Base-by-base conservation (phyloP, 2,888 invertebrate species). In the Agrotis puta region DNA sequence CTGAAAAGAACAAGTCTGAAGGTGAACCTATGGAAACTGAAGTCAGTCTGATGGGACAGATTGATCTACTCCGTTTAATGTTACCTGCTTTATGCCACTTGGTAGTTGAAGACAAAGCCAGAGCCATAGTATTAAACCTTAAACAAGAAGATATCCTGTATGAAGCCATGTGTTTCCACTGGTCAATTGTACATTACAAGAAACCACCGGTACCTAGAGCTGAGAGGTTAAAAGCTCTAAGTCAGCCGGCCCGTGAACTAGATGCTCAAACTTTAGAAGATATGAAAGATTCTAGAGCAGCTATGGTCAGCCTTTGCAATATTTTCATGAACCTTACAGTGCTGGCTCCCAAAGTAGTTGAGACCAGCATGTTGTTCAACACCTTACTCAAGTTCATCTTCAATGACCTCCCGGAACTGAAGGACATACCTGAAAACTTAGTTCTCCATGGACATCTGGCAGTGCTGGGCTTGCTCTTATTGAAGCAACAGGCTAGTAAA, bases 321-420 rank as follows among this genome's bases (percentile, higher is more conserved):
- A 98, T 99, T 72, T 97, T 99, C 82, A 98, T 99, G 98, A 99
- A 99, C 90, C 96, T 99, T 3, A 98, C 98, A 18, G 99, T 99
- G 0, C 93, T 99, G 73, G 99, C 99, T 85, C 97, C 98, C 0
- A 98, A 98, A 91, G 94, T 98, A 59, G 98, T 98, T 9, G 98
- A 98, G 89, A 97, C 97, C 80, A 98, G 98, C 73, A 94, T 97
- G 62, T 94, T 98, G 16, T 99, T 99, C 90, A 97, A 97, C 81
- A 97, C 97, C 70, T 94, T 99, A 48, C 95, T 99, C 14, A 98
- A 98, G 90, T 98, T 98, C 88, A 97, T 98, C 65, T 98, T 98
- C 85, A 98, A 98, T 86, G 98, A 98, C 91, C 94, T 98, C 64
- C 98, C 98, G 0, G 98, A 98, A 89, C 93, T 98, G 58, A 98